Percentiles rank a stretch among this genome's conserved stretches.
Evolutionary conservation across 1,140 invertebrate species (phyloP).

Genomic region (Trachelipus rathkii): DNA sequence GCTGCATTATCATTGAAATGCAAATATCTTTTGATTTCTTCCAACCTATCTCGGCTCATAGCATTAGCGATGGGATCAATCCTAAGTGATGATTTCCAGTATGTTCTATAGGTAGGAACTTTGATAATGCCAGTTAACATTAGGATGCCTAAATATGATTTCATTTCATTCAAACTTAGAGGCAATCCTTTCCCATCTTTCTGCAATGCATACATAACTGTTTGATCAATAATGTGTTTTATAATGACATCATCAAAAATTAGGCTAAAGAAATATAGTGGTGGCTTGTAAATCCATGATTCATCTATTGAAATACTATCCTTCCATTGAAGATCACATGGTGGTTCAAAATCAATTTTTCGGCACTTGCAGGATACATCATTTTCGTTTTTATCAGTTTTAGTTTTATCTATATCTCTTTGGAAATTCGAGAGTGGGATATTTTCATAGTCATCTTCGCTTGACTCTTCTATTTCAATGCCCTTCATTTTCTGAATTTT

Average conservation of each 20-base stretch:
- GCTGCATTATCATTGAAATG: not conserved
- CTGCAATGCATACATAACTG: not conserved
- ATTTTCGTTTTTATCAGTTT: no score
- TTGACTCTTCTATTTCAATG: no score
- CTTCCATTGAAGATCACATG: not conserved
- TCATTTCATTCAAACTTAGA: not conserved
- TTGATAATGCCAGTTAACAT: not conserved
- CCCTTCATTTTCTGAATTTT: no score
- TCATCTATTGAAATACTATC: not conserved
- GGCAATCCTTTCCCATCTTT: not conserved
- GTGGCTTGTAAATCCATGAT: not conserved
- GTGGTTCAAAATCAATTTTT: not conserved
- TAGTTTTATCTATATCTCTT: no score
- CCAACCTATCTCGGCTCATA: not conserved
- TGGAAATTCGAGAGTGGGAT: no score
- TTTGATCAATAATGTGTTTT: not conserved
- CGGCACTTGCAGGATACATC: not conserved
- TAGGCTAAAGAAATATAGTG: not conserved
- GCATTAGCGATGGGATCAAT: not conserved
- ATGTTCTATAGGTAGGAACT: not conserved
- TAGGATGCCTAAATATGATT: not conserved
- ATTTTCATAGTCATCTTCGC: no score
- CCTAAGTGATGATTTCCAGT: not conserved
- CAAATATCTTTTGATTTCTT: not conserved
- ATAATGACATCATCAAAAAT: not conserved